Percentiles rank a stretch among this genome's conserved stretches.
Evolutionary conservation across 2,888 invertebrate species (phyloP).

Genomic region (Agelastica alni): DNA sequence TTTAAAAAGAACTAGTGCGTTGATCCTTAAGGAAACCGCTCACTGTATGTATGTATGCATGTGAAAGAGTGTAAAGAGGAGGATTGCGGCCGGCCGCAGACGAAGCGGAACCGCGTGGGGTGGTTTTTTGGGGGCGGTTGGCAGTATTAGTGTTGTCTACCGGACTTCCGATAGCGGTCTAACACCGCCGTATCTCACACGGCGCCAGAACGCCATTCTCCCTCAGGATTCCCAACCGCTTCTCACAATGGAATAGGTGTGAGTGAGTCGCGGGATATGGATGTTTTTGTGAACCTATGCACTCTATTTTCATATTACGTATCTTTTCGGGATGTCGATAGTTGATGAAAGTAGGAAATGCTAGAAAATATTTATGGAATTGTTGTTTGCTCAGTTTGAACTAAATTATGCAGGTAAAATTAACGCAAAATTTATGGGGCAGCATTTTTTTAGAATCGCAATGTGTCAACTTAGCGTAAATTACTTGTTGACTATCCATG

Average conservation of each 20-base stretch:
- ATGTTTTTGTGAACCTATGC: constrained; percentile 40
- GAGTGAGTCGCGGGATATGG: constrained; percentile 38
- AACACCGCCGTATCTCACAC: constrained; percentile 46
- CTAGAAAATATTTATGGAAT: too few relatives aligned
- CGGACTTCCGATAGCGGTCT: constrained; percentile 47
- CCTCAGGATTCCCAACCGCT: constrained; percentile 41
- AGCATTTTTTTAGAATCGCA: too few relatives aligned
- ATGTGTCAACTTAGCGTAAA: too few relatives aligned
- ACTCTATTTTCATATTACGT: too few relatives aligned
- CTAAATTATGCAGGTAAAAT: too few relatives aligned
- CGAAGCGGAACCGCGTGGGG: constrained; percentile 32
- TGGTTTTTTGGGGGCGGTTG: constrained; percentile 12
- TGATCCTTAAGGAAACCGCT: not conserved
- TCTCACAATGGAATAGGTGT: constrained; percentile 42
- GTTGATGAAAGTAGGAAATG: too few relatives aligned
- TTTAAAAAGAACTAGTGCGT: not conserved
- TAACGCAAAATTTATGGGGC: too few relatives aligned
- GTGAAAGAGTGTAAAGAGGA: constrained; percentile 32
- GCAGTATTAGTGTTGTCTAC: constrained; percentile 46
- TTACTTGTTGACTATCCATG: too few relatives aligned
- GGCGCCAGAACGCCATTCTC: constrained; percentile 46
- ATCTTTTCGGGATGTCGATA: too few relatives aligned
- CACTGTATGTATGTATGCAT: constrained; percentile 28
- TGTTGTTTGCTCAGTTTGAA: too few relatives aligned
- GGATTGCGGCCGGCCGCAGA: constrained; percentile 49